These are phyloP conservation scores for Chunga burmeisteri DNA, from an alignment of 2,113 vertebrate genomes.

Conservation along the genomic window DNA sequence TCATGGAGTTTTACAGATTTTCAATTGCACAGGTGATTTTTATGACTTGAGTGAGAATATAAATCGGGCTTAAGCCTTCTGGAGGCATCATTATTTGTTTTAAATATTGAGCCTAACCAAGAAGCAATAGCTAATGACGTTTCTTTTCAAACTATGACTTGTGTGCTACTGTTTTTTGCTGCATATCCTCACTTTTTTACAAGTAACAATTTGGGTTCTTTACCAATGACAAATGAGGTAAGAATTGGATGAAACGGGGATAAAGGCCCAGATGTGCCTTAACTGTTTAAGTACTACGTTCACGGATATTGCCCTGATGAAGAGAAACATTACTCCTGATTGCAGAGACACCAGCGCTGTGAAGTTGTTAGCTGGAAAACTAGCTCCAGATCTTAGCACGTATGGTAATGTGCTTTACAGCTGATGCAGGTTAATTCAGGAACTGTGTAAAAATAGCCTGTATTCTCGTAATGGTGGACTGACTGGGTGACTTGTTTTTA, in stretches of 20 bases:
- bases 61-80: neutral
- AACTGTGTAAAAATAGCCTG: neutral
- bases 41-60: neutral
- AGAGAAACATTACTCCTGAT: neutral
- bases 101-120: neutral
- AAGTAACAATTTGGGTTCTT: neutral
- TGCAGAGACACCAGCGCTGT: neutral
- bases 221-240: neutral
- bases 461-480: neutral
- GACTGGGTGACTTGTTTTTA: neutral
- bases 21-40: neutral
- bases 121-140: neutral
- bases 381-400: neutral
- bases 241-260: neutral
- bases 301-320: neutral
- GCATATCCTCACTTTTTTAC: neutral
- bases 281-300: neutral
- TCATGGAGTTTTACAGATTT: neutral
- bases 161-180: neutral
- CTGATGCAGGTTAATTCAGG: neutral
- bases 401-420: neutral
- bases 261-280: neutral
- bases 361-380: neutral
- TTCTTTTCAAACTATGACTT: neutral
- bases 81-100: neutral